Base-by-base conservation (phyloP, 2,888 invertebrate genomes). In the Pyrochroa serraticornis region DNA sequence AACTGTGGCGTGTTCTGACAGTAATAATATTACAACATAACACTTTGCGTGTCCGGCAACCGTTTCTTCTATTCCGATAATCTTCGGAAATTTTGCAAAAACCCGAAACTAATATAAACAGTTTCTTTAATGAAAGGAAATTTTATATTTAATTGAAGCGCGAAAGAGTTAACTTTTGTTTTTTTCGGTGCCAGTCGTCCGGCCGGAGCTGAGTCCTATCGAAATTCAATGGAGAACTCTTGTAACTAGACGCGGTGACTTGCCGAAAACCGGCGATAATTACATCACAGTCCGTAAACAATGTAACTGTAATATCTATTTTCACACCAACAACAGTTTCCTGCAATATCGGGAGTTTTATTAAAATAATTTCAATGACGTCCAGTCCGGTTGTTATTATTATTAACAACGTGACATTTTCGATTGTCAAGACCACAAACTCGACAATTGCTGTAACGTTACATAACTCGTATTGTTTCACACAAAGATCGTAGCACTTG, bases 1-100 rank as follows among this genome's bases (percentile, higher is more conserved):
- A 49, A 53, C 45, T 42, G 46, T 47, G 62, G 59, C 63, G 58
- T 50, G 65, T 55, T 60, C 22, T 60, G 59, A 60, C 51, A 49
- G 43, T 47, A 42, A 47, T 60, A 62, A 59, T 62, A 67, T 73
- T 72, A 73, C 69, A 69, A 66, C 70, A 70, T 72, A 71, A 71
- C 71, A 63, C 22, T 22, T 22, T 22, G 70, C 67, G 67, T 65
- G 67, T 51, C 61, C 57, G 50, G 51, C 59, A 60, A 65, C 64
- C 64, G 64, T 66, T 66, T 53, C 57, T 54, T 30, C 43, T 50
- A 47, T 37, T 51, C 39, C 51, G 41, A 39, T 39, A 39, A 45
- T 43, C 5, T 35, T 35, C n/a, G n/a, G n/a, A n/a, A n/a, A n/a
- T n/a, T n/a, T n/a, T n/a, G n/a, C n/a, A n/a, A n/a, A n/a, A n/a